Percentiles rank a stretch among this genome's conserved stretches.
Conservation (phyloP, 2,113 vertebrate species). For the Strix uralensis region DNA sequence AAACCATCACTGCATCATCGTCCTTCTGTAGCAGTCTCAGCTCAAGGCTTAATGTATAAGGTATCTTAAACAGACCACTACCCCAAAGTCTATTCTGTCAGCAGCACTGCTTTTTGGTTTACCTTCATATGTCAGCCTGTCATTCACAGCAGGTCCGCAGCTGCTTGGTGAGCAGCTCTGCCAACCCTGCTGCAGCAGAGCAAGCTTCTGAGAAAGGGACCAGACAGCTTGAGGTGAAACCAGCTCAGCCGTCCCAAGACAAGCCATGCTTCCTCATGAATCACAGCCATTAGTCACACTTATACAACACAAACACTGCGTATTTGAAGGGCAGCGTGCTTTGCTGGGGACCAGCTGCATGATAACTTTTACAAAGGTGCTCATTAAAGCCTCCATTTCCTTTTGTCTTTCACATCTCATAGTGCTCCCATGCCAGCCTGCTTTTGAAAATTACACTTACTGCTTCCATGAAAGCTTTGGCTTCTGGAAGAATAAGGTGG, state of each 20-base stretch:
- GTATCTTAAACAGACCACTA: not conserved
- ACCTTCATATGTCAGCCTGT: not conserved
- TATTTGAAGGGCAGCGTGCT: not conserved
- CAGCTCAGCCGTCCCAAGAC: not conserved
- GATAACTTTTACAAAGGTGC: not conserved
- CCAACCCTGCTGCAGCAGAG: not conserved
- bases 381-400: not conserved
- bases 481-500: not conserved
- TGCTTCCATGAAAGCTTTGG: not conserved
- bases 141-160: not conserved
- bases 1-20: not conserved
- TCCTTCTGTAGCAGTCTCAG: not conserved
- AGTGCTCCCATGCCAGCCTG: not conserved
- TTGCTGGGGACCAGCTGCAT: not conserved
- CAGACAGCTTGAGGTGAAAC: not conserved
- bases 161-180: not conserved
- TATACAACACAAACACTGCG: rapidly evolving
- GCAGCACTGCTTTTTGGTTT: not conserved
- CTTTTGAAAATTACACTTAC: not conserved
- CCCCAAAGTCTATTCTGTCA: not conserved
- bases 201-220: not conserved
- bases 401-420: not conserved
- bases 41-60: not conserved
- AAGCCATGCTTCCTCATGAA: not conserved
- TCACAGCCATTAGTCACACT: not conserved